Evolutionary conservation across 2,113 vertebrate species (phyloP).

Genomic region (Indri indri): DNA sequence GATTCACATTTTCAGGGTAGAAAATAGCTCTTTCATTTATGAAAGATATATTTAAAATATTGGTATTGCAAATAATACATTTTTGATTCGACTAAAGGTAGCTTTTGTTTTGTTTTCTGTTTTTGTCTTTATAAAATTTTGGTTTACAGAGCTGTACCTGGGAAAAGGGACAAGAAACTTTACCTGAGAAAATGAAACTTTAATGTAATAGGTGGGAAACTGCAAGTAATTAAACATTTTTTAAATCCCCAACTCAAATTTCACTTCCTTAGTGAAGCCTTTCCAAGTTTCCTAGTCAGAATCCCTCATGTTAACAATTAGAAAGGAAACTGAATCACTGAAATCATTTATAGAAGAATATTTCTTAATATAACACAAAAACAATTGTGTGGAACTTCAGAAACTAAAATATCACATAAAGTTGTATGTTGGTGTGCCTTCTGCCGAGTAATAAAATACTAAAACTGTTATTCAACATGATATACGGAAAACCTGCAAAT

Average conservation of each 20-base stretch:
- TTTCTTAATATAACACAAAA: neutral
- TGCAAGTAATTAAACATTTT: neutral
- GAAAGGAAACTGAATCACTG: neutral
- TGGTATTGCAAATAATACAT: neutral
- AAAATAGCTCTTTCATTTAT: slow-evolving; percentile 25
- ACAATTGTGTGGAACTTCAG: neutral
- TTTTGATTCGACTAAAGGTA: neutral
- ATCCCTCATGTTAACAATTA: neutral
- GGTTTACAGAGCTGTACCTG: neutral
- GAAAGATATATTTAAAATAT: neutral
- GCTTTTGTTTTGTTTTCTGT: neutral
- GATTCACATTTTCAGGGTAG: neutral
- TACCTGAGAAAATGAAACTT: neutral
- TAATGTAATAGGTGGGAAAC: neutral
- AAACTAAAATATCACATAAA: neutral
- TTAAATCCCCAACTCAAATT: neutral
- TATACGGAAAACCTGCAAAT: neutral
- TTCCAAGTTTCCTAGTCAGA: neutral
- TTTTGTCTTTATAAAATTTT: neutral
- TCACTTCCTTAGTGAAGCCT: neutral
- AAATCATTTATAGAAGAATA: neutral
- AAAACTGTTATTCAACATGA: neutral
- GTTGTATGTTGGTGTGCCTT: neutral
- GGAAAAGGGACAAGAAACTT: neutral
- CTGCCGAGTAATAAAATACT: neutral